Percentiles rank a stretch among this genome's conserved stretches.
Conservation (phyloP, 2,797 vertebrate species). For the Gymnodraco acuticeps region DNA sequence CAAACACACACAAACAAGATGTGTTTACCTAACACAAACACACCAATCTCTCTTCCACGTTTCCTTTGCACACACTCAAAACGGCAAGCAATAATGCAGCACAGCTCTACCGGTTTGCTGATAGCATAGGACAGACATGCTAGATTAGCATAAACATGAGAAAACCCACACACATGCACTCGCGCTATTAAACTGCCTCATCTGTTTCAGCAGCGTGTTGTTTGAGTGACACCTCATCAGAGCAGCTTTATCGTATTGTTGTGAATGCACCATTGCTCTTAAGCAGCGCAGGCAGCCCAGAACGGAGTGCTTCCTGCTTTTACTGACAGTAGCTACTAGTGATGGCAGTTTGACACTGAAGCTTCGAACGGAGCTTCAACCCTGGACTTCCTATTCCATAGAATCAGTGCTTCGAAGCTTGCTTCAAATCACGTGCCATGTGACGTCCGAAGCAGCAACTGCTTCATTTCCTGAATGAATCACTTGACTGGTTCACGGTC, state of each 20-base stretch:
- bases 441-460: too few species aligned
- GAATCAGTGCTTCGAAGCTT: too few species aligned
- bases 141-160: slow-evolving; percentile 51
- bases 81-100: slow-evolving; percentile 7
- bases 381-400: too few species aligned
- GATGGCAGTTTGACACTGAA: too few species aligned
- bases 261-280: slow-evolving; percentile 43
- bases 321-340: slow-evolving; percentile 47
- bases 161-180: slow-evolving; percentile 10
- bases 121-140: slow-evolving; percentile 34
- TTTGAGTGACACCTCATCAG: slow-evolving; percentile 66
- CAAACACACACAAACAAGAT: slow-evolving; percentile 33
- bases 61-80: slow-evolving; percentile 10
- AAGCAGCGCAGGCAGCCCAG: slow-evolving; percentile 48
- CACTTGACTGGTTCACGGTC: too few species aligned
- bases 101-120: slow-evolving; percentile 32
- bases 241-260: slow-evolving; percentile 53
- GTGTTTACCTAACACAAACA: slow-evolving; percentile 27
- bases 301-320: slow-evolving; percentile 40
- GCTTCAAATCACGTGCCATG: too few species aligned
- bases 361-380: too few species aligned
- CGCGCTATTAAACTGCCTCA: slow-evolving; percentile 19
- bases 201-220: slow-evolving; percentile 15
- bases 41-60: background rate
- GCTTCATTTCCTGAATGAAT: too few species aligned